Base-by-base conservation (phyloP, 2,113 vertebrate genomes). In the Pteronura brasiliensis region DNA sequence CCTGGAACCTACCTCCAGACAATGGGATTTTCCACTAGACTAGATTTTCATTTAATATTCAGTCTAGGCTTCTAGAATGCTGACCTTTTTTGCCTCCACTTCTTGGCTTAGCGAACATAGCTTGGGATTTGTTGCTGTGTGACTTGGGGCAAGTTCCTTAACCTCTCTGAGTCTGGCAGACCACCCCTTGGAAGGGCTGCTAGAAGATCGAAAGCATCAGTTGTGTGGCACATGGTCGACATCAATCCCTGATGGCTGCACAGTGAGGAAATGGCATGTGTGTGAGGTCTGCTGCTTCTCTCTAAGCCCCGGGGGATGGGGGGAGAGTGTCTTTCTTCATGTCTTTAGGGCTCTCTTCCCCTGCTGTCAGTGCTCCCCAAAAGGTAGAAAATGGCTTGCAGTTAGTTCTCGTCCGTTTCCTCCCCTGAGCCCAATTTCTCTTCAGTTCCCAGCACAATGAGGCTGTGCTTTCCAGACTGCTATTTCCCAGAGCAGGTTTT, bases 181-280 rank as follows among this genome's bases (percentile, higher is more conserved):
- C 36, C 18, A 4, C 17, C 12, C 27, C 34, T n/a, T 6, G 13
- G 47, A 81, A 81, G 15, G 59, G n/a, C 72, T 20, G 21, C 83
- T 34, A 5, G 47, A 71, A 80, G 67, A 36, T 34, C 23, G 0
- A 57, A 18, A 20, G 88, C 1, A 7, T 34, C 42, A 14, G 39
- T 63, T 0, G 0, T 2, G 21, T 29, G n/a, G 67, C 55, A 27
- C 17, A 0, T 4, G 34, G 52, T 49, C 49, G 15, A 7, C 5
- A 14, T 77, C 81, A 1, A 2, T n/a, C 65, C 57, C 1, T 0
- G 0, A 1, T n/a, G 72, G 31, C 76, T 7, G 52, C 29, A 2
- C 80, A 25, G 69, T 27, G 49, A 47, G 74, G 27, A 90, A 21
- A 55, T 9, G 21, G 36, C 52, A 2, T 4, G 61, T 13, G 55